Conservation (phyloP, 2,797 vertebrate species). For the Chrysocyon brachyurus region DNA sequence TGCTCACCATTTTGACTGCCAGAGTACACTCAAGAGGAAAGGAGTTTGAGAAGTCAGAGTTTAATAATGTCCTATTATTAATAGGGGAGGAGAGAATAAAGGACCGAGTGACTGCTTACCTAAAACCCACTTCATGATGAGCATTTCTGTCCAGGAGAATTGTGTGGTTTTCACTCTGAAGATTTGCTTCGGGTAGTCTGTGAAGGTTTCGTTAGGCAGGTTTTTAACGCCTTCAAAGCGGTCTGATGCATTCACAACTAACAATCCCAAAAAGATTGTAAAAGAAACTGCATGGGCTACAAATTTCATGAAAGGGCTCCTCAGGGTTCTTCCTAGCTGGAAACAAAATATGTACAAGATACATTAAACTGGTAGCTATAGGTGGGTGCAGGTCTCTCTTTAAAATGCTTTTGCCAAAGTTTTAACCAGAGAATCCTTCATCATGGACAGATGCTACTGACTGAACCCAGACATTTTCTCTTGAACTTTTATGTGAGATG, state of each 20-base stretch:
- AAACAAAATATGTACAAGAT: slow-evolving; percentile 73
- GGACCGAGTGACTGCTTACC: slow-evolving; percentile 90
- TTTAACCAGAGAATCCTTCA: slow-evolving; percentile 6
- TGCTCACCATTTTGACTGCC: background rate
- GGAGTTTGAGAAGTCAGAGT: background rate
- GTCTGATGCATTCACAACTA: slow-evolving; percentile 96
- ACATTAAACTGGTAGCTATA: background rate
- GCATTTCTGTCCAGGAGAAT: slow-evolving; percentile 98
- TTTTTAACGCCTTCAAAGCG: slow-evolving; percentile 98
- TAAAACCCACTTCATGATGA: slow-evolving; percentile 99
- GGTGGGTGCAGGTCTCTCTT: background rate
- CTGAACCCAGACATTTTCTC: background rate
- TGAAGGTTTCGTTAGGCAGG: slow-evolving; percentile 98
- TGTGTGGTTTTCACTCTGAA: slow-evolving; percentile 98
- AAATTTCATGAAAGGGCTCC: slow-evolving; percentile 99
- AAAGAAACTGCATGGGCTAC: slow-evolving; percentile 98
- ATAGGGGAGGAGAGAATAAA: background rate
- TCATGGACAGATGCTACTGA: background rate
- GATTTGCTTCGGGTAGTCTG: slow-evolving; percentile 96
- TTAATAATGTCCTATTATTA: background rate
- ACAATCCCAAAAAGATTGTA: slow-evolving; percentile 96
- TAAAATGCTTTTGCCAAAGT: background rate
- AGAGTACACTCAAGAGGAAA: background rate
- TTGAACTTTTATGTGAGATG: background rate
- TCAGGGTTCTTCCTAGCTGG: slow-evolving; percentile 95